Evolutionary conservation across 2,888 invertebrate species (phyloP), one percentile per base, ranked within the genome.

Genomic region (Cyclophora punctaria): DNA sequence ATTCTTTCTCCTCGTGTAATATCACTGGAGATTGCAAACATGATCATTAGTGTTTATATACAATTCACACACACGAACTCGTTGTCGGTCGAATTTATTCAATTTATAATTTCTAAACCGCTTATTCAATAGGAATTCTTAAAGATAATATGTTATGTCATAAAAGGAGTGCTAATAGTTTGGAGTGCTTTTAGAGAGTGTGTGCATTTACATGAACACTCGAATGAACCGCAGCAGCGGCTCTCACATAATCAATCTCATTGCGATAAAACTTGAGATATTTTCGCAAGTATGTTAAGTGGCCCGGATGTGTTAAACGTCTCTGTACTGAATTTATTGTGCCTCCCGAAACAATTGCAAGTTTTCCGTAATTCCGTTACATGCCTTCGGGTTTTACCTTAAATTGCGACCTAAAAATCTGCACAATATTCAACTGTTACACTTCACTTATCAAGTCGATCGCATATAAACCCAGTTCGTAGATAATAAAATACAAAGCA

Each of bases 121-220:
- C 58, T 68, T 66, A 68, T 64, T 63, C 64, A 66, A 69, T 63
- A 65, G 56, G 55, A 62, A 64, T 63, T 64, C 59, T 59, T 70
- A 59, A 67, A 67, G 64, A 63, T 20, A 20, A 20, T 62, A 51
- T 66, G 69, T 82, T 83, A 81, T 76, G 73, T 81, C 76, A 82
- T 44, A 61, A 67, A 67, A 66, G 46, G 60, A 69, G 67, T 71
- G 72, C 67, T 73, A 75, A 77, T 71, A 73, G 63, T 67, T 67
- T 67, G 53, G 58, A 78, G 76, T 78, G 75, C 60, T 72, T 75
- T 75, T 79, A 73, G 76, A 80, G 79, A 77, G 75, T 67, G 56
- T 67, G 56, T 57, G 57, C 46, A 59, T 62, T 65, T 66, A 66
- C 58, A 63, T 55, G 51, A 51, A 34, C 60, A 48, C 55, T 53